These are phyloP conservation scores for Gastrophysa polygoni DNA, from an alignment of 2,888 invertebrate genomes.

Conservation along the genomic window DNA sequence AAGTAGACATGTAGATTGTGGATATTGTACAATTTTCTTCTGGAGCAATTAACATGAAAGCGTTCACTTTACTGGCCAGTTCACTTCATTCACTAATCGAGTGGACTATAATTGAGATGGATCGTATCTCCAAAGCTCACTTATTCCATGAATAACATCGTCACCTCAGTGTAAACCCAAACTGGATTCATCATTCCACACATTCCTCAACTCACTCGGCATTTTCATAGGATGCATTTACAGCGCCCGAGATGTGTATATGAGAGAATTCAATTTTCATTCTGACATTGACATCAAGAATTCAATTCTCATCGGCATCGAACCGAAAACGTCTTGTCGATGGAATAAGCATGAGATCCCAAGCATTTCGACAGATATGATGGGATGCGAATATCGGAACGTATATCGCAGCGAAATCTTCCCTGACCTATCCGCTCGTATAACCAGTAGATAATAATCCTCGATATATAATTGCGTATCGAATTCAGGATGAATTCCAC, in stretches of 20 bases:
- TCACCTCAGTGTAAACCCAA: background rate
- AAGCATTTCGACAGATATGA: background rate
- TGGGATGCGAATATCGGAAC: background rate
- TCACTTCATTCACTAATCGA: no score
- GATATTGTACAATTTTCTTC: no score
- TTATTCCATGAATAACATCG: no score
- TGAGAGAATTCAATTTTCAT: constrained; percentile 26
- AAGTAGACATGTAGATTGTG: no score
- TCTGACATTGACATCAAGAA: constrained; percentile 24
- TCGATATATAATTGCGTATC: no score
- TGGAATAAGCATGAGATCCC: background rate
- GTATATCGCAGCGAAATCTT: constrained; percentile 1
- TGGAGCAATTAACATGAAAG: no score
- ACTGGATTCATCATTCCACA: background rate
- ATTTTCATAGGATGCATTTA: constrained; percentile 13
- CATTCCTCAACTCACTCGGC: constrained; percentile 12
- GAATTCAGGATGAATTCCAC: no score
- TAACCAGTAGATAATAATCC: no score
- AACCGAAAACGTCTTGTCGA: constrained; percentile 12
- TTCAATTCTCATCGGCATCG: constrained; percentile 33
- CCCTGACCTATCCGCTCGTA: no score
- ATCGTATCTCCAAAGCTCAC: no score
- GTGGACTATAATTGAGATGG: no score
- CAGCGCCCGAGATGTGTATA: constrained; percentile 13
- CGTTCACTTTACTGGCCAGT: no score